Base-by-base conservation (phyloP, 2,797 vertebrate genomes). In the Gymnothorax reevesii region DNA sequence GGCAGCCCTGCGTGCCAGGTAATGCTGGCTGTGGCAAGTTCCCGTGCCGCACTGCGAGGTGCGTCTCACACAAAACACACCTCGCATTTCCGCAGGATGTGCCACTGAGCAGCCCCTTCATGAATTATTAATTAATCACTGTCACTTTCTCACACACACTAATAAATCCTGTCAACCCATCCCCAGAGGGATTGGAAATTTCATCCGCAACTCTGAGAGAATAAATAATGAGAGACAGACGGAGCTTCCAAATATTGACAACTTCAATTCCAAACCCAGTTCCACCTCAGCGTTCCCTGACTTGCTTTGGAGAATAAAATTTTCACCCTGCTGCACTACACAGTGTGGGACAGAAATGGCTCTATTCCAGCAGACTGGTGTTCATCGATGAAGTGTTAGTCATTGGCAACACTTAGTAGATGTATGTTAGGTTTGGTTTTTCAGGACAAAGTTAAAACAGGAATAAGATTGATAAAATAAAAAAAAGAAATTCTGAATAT, bases 161-260 rank as follows among this genome's bases (percentile, higher is more conserved):
- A 80, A 80, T 80, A 54, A 80, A 20, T n/a, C 49, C 77, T 55
- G 77, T 80, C 77, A 83, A 83, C 57, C 9, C 9, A 83, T 60
- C n/a, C 82, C 57, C 82, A 55, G 27, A 1, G 55, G n/a, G 73
- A 52, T 52, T 77, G 20, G 73, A 13, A 7, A 77, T 77, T 77
- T 77, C 33, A 52, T 5, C 13, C 33, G 42, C 73, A 77, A 49
- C 73, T 17, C 33, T 52, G 42, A 77, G 42, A 77, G 3, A 77
- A 77, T 77, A 17, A 15, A 77, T 13, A 77, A 77, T 15, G 33
- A 20, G 73, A 77, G 73, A 49, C 33, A 1, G 17, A 7, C 1
- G 33, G 1, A 52, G 13, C 42, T 52, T 52, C 73, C 33, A 77
- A 42, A 77, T 42, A 77, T 52, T 52, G 73, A 77, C 73, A 2